Percentiles rank a stretch among this genome's conserved stretches.
These are phyloP conservation scores for Festucalex cinctus DNA, from an alignment of 2,113 vertebrate genomes.

Conservation along the genomic window DNA sequence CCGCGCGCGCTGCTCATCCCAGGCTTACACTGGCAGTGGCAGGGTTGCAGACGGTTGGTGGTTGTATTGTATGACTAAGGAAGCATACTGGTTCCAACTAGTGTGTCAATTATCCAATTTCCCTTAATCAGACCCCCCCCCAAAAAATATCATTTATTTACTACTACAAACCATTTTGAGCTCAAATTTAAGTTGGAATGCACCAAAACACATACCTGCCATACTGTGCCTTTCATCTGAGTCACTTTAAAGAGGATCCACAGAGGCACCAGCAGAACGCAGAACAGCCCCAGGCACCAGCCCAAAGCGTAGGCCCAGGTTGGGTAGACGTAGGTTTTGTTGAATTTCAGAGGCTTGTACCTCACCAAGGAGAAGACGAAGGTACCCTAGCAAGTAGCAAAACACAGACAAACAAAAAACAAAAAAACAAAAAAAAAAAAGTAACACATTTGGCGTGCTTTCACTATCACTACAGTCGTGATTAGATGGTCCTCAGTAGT, in stretches of 20 bases:
- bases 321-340: slow-evolving; percentile 87
- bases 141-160: too few species aligned
- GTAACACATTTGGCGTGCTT: not conserved
- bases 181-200: too few species aligned
- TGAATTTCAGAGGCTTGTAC: slow-evolving; percentile 71
- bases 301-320: slow-evolving; percentile 86
- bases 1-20: not conserved
- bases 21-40: not conserved
- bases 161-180: too few species aligned
- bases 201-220: slow-evolving; percentile 44
- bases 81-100: not conserved
- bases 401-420: too few species aligned
- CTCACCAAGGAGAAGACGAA: slow-evolving; percentile 63
- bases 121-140: too few species aligned
- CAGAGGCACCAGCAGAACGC: slow-evolving; percentile 83
- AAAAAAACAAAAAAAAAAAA: not conserved
- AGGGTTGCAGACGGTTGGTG: not conserved
- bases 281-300: slow-evolving; percentile 84
- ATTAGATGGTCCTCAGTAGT: not conserved
- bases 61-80: not conserved
- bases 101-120: too few species aligned
- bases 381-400: slow-evolving; percentile 54
- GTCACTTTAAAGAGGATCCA: slow-evolving; percentile 74
- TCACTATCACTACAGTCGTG: not conserved
- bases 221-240: slow-evolving; percentile 54